phyloP scores from a whole-genome alignment of 2,888 invertebrate genomes.

The Euspilapteryx auroguttella region DNA sequence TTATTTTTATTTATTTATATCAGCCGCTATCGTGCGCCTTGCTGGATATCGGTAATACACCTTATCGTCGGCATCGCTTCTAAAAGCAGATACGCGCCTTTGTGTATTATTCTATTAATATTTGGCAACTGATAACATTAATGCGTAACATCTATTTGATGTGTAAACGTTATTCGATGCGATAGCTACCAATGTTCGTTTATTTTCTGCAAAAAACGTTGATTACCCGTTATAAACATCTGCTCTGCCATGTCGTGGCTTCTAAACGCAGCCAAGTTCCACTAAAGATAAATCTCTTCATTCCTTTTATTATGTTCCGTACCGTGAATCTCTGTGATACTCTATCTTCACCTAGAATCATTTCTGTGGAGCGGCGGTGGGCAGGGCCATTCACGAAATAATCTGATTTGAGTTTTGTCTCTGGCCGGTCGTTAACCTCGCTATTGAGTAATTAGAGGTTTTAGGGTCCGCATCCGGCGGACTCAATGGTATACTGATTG shows the following conservation, averaged over 20 bases:
- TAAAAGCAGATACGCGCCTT: constrained; percentile 10
- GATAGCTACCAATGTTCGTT: too few species aligned
- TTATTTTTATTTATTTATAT: constrained; percentile 46
- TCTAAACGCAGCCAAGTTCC: too few species aligned
- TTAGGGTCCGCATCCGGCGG: background rate
- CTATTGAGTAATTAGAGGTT: constrained; percentile 21
- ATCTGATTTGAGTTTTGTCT: constrained; percentile 17
- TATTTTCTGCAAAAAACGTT: too few species aligned
- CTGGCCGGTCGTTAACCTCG: constrained; percentile 24
- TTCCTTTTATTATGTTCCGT: too few species aligned
- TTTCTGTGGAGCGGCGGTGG: constrained; percentile 21
- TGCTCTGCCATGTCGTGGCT: too few species aligned
- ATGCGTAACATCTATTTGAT: too few species aligned
- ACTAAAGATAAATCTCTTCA: too few species aligned
- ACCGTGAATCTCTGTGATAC: background rate
- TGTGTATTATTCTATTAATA: too few species aligned
- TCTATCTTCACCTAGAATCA: constrained; percentile 14
- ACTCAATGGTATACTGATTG: too few species aligned
- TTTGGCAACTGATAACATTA: too few species aligned
- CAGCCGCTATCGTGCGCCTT: constrained; percentile 30
- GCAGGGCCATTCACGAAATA: constrained; percentile 37
- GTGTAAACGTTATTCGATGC: too few species aligned
- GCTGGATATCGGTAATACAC: constrained; percentile 44
- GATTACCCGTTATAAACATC: too few species aligned
- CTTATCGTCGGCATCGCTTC: constrained; percentile 36